Percentiles rank a stretch among this genome's conserved stretches.
Conservation (phyloP, 2,113 vertebrate species). For the Cyphomyrus discorhynchus region DNA sequence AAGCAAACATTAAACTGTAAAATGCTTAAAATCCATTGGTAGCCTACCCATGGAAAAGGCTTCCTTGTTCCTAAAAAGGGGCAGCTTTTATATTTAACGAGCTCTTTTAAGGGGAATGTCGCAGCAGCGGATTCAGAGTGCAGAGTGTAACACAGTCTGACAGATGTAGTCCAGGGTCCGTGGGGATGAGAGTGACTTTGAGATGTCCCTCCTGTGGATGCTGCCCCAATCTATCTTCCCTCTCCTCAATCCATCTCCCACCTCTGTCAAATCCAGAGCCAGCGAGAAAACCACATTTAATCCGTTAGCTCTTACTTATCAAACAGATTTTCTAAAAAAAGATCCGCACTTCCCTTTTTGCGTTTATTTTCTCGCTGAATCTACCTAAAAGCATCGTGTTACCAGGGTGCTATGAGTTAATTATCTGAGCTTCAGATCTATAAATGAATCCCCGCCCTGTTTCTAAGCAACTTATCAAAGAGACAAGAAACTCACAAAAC, state of each 20-base stretch:
- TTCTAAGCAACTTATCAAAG: not conserved
- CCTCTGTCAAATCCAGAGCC: not conserved
- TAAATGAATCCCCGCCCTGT: not conserved
- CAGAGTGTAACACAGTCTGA: not conserved
- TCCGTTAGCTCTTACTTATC: not conserved
- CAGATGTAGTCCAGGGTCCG: not conserved
- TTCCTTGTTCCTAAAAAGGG: not conserved
- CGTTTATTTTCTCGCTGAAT: slow-evolving; percentile 1
- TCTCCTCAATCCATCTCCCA: not conserved
- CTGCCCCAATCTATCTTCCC: not conserved
- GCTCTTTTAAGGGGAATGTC: not conserved
- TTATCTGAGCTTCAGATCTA: not conserved
- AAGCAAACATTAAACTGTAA: not conserved
- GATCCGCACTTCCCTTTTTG: too few relatives aligned
- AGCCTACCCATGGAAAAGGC: not conserved
- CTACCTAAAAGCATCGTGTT: not conserved
- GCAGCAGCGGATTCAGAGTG: not conserved
- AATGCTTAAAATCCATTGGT: not conserved
- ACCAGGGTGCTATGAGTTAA: not conserved
- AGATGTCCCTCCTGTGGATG: not conserved
- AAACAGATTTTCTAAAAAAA: not conserved
- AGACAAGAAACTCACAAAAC: not conserved
- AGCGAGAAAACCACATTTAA: not conserved
- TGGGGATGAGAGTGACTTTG: not conserved
- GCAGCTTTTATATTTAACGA: too few relatives aligned